Evolutionary conservation across 2,113 vertebrate species (phyloP).

Genomic region (Tyrannus savana): DNA sequence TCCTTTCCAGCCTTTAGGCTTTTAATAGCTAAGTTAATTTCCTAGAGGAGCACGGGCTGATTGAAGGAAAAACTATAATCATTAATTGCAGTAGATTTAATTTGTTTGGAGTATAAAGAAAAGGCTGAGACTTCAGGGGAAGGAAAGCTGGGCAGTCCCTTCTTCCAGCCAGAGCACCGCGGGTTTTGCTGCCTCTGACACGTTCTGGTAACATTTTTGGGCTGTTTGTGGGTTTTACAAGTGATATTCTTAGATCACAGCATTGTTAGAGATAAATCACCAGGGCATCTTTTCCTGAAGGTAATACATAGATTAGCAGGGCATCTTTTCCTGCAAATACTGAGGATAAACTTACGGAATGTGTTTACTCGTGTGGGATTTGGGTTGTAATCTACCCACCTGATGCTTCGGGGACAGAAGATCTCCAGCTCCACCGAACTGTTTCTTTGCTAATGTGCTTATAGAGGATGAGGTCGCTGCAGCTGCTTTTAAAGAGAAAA

Average conservation of each 20-base stretch:
- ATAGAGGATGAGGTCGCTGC: neutral
- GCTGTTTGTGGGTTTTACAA: neutral
- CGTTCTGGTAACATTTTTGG: neutral
- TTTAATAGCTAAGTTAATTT: slow-evolving; percentile 71
- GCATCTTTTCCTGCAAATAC: neutral
- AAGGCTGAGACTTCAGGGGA: slow-evolving; percentile 18
- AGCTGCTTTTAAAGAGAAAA: neutral
- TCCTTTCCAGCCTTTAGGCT: slow-evolving; percentile 59
- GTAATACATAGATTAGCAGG: neutral
- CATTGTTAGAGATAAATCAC: neutral
- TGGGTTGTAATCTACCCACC: neutral
- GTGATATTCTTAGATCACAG: neutral
- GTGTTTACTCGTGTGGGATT: neutral
- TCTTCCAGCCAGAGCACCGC: neutral
- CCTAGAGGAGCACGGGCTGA: slow-evolving; percentile 56
- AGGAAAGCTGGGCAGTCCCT: neutral
- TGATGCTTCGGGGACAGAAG: neutral
- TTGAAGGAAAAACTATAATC: slow-evolving; percentile 66
- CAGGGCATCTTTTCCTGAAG: neutral
- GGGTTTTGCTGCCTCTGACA: neutral
- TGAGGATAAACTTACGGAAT: neutral
- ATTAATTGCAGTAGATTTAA: slow-evolving; percentile 65
- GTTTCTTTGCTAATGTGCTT: neutral
- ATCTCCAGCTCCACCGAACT: neutral
- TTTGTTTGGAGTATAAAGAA: slow-evolving; percentile 52